phyloP scores from a whole-genome alignment of 2,113 vertebrate species.

The Phylloscopus trochiloides region DNA sequence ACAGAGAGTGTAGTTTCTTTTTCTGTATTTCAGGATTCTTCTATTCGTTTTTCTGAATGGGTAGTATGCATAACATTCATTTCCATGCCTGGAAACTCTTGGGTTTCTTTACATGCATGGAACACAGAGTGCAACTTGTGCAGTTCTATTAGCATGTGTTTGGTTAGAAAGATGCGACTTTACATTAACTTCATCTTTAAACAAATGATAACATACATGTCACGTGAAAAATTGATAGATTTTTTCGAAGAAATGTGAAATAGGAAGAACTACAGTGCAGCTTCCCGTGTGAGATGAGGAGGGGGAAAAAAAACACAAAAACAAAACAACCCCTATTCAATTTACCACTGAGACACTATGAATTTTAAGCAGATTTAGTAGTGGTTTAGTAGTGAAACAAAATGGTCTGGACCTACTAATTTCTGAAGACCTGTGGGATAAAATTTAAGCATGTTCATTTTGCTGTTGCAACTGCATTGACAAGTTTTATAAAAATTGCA shows the following conservation, averaged over 20 bases:
- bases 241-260: not conserved
- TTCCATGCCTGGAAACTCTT: not conserved
- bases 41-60: not conserved
- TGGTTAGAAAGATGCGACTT: not conserved
- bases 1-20: not conserved
- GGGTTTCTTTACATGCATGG: not conserved
- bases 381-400: not conserved
- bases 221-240: not conserved
- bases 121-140: not conserved
- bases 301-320: not conserved
- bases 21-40: not conserved
- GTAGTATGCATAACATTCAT: not conserved
- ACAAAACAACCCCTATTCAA: not conserved
- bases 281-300: not conserved
- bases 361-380: not conserved
- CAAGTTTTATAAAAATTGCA: not conserved
- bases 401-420: not conserved
- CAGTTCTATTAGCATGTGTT: rapidly evolving
- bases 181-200: not conserved
- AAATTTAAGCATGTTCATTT: not conserved
- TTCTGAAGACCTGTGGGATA: not conserved
- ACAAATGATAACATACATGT: rapidly evolving
- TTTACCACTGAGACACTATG: not conserved
- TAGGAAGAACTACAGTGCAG: not conserved
- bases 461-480: not conserved